Evolutionary conservation across 2,888 invertebrate genomes (phyloP).

Genomic region (Drosophila multiciliata): DNA sequence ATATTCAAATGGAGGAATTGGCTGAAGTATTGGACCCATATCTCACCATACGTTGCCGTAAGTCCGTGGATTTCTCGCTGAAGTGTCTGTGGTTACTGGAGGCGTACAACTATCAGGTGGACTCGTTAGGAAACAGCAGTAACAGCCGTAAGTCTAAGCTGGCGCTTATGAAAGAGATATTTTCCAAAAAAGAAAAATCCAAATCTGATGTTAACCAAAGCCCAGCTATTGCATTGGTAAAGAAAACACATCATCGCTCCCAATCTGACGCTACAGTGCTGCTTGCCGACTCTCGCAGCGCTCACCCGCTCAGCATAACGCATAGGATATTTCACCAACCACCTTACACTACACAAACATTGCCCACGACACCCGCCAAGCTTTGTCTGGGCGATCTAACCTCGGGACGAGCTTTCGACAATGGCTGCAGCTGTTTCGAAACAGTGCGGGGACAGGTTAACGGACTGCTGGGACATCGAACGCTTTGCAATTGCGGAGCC

Average conservation of each 20-base stretch:
- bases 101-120: conserved; percentile 88
- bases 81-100: conserved; percentile 98
- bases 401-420: conserved; percentile 98
- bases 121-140: conserved; percentile 73
- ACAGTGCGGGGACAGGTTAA: conserved; percentile 91
- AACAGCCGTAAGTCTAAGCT: conserved; percentile 83
- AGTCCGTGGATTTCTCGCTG: conserved; percentile 97
- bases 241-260: conserved; percentile 93
- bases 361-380: conserved; percentile 86
- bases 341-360: conserved; percentile 81
- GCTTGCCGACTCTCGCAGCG: conserved; percentile 83
- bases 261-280: conserved; percentile 91
- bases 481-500: conserved; percentile 92
- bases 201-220: conserved; percentile 22
- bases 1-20: conserved; percentile 98
- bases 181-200: conserved; percentile 82
- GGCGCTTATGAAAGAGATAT: conserved; percentile 84
- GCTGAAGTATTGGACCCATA: conserved; percentile 96
- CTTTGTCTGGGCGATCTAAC: conserved; percentile 94
- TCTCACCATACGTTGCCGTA: conserved; percentile 93
- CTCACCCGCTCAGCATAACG: conserved; percentile 73
- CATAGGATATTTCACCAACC: conserved; percentile 82
- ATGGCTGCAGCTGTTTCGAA: conserved; percentile 96
- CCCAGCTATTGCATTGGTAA: conserved; percentile 82
- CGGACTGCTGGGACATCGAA: conserved; percentile 90